Base-by-base conservation (phyloP, 2,888 invertebrate genomes). In the Chouioia cunea region DNA sequence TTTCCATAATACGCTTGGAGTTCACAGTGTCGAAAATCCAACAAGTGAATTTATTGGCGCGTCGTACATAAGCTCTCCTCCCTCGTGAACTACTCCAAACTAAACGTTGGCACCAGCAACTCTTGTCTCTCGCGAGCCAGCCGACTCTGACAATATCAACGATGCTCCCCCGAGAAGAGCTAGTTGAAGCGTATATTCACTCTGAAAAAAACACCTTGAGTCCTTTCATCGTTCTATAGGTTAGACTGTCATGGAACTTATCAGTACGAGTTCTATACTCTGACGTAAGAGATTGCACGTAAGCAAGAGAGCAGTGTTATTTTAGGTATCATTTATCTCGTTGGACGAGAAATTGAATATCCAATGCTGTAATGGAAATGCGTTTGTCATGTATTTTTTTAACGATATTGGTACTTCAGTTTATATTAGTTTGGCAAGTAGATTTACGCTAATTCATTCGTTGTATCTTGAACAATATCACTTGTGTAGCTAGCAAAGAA, bases 41-140 rank as follows among this genome's bases (percentile, higher is more conserved):
- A 80, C 80, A 79, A 80, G 80, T 80, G 79, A 79, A 78, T 79
- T 79, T 79, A 80, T 80, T 78, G 78, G 78, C 69, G 58, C 53
- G 57, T 65, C 6, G 54, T 10, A 12, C 60, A 56, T 68, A 59
- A 70, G 64, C 70, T 73, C 56, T 71, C n/a, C n/a, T n/a, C 59
- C 69, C 64, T 57, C 67, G 66, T 50, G 62, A 23, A 46, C 63
- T 6, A 27, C 27, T 3, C 27, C n/a, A n/a, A n/a, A n/a, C n/a
- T n/a, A 6, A 27, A 23, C 64, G 58, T 59, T 56, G 67, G 27
- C 62, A 36, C 27, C 27, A 4, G 22, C 3, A 2, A 10, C 67
- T 44, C 23, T 44, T 47, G 36, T 36, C 52, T 73, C 73, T 76
- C 71, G 63, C 56, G 53, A 62, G 48, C 70, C 56, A 66, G 50